Base-by-base conservation (phyloP, 2,888 invertebrate species). In the Nymphalis polychloros region DNA sequence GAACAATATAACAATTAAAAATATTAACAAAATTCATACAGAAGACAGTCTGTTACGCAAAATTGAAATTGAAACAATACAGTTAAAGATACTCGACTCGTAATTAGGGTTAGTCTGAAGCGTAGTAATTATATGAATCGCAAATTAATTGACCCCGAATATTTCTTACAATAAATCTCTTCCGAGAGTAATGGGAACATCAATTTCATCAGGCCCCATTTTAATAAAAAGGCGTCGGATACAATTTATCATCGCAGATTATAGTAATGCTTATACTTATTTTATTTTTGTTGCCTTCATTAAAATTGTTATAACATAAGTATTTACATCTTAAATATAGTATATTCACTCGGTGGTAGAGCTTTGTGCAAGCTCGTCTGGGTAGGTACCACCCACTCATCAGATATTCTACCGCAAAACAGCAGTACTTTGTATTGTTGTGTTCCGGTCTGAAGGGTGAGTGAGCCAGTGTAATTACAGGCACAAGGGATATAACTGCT, bases 121-220 rank as follows among this genome's bases (percentile, higher is more conserved):
- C 60, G 27, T 57, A 63, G 77, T 78, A 76, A 79, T 78, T 77
- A 75, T 76, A 76, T 76, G 77, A 80, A 80, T 79, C 72, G 75
- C 71, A 69, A 76, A 79, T 79, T 79, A 81, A 81, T 81, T 80
- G 77, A 79, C 77, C 79, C 71, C 67, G 75, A 76, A 72, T 76
- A 76, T 77, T 74, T 72, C 74, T 78, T 75, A 75, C 74, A 73
- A 79, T 81, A 81, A 80, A 81, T 81, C 80, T 79, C 67, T 71
- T 69, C 67, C 62, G 69, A 74, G 77, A 79, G 78, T 78, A 82
- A 81, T 82, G 77, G 75, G 74, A 69, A 75, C 81, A 82, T 82
- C 81, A 80, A 81, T 82, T 81, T 80, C 78, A 77, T 77, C 77
- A 61, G 78, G 64, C 75, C 68, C 69, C 72, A 76, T 82, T 82